Percentiles rank a stretch among this genome's conserved stretches.
These are phyloP conservation scores for Pontoporia blainvillei DNA, from an alignment of 2,113 vertebrate genomes.

Conservation along the genomic window DNA sequence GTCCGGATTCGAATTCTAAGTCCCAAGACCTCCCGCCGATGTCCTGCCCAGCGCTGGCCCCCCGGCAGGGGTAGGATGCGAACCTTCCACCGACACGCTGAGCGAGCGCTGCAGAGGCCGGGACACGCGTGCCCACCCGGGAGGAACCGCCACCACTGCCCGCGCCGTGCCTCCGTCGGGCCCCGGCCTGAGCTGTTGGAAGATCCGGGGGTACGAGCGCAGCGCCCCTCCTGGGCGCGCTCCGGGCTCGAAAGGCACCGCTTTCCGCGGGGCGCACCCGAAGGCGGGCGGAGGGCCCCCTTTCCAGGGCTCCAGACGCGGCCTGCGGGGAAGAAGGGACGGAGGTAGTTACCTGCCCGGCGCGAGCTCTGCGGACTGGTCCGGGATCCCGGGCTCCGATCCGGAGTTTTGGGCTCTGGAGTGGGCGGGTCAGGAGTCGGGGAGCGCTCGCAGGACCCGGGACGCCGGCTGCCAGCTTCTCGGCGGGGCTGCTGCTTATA, in stretches of 20 bases:
- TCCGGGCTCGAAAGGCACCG: not conserved
- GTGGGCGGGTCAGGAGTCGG: not conserved
- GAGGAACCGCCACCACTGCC: not conserved
- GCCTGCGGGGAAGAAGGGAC: not conserved
- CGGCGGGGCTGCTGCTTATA: constrained; percentile 16
- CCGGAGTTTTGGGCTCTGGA: not conserved
- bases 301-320: not conserved
- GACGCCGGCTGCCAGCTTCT: not conserved
- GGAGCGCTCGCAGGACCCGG: not conserved
- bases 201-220: not conserved
- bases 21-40: not conserved
- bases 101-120: not conserved
- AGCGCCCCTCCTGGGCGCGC: not conserved
- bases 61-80: not conserved
- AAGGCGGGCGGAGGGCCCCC: not conserved
- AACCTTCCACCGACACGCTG: not conserved
- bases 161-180: not conserved
- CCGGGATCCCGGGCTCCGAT: not conserved
- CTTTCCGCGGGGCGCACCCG: not conserved
- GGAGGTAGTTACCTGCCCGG: not conserved
- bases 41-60: fast-evolving
- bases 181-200: fast-evolving
- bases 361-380: not conserved
- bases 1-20: not conserved
- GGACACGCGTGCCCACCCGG: not conserved